These are phyloP conservation scores for Frankliniella intonsa DNA, from an alignment of 2,888 invertebrate species.

Conservation along the genomic window DNA sequence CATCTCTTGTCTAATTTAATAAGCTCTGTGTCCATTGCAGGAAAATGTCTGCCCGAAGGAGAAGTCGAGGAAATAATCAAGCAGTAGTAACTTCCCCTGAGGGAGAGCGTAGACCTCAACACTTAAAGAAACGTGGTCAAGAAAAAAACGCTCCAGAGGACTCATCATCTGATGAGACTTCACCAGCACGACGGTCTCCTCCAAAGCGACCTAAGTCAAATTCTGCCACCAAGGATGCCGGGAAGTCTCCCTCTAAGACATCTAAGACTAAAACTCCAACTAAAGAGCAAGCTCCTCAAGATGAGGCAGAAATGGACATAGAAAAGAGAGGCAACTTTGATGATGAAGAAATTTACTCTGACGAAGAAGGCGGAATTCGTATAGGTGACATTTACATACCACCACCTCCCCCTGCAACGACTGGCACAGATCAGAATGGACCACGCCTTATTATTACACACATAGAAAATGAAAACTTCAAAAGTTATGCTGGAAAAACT, in stretches of 20 bases:
- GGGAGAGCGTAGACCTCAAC: neutral
- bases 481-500: slow-evolving; percentile 86
- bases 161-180: neutral
- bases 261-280: neutral
- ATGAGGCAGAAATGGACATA: slow-evolving; percentile 29
- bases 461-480: slow-evolving; percentile 91
- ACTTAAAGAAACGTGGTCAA: neutral
- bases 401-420: slow-evolving; percentile 58
- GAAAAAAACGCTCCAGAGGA: neutral
- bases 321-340: slow-evolving; percentile 33
- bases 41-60: neutral
- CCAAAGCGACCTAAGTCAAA: neutral
- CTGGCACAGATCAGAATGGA: slow-evolving; percentile 66
- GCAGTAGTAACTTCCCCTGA: neutral
- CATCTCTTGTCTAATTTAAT: neutral
- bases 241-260: neutral
- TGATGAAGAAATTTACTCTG: slow-evolving; percentile 38
- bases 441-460: slow-evolving; percentile 85
- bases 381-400: slow-evolving; percentile 83
- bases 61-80: neutral
- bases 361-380: slow-evolving; percentile 66
- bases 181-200: neutral
- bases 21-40: neutral
- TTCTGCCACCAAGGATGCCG: neutral
- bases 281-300: neutral